Conservation (phyloP, 2,888 invertebrate species). For the Tupiocoris notatus region DNA sequence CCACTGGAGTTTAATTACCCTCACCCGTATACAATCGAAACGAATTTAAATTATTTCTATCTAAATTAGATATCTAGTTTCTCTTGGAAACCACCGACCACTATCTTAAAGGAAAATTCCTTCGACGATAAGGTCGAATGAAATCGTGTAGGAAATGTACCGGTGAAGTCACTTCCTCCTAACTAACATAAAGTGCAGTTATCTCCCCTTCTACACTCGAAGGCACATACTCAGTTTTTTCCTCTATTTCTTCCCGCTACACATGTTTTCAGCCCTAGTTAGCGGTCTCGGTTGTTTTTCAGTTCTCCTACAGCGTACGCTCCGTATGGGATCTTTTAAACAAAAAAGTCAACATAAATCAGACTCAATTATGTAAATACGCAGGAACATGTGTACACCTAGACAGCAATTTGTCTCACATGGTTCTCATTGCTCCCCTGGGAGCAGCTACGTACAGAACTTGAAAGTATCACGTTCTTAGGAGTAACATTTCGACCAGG, state of each 20-base stretch:
- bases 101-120: constrained; percentile 4
- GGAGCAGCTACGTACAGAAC: too few species aligned
- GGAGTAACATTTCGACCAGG: too few species aligned
- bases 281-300: constrained; percentile 10
- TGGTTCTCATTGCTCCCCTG: background rate
- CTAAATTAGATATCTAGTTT: constrained; percentile 35
- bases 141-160: constrained; percentile 14
- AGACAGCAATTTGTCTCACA: constrained; percentile 19
- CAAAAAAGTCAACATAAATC: constrained; percentile 28
- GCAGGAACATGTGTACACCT: constrained; percentile 28
- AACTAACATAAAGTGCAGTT: constrained; percentile 18
- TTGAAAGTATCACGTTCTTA: background rate
- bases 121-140: constrained; percentile 1
- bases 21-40: constrained; percentile 10
- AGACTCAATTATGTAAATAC: constrained; percentile 37
- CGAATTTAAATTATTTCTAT: constrained; percentile 39
- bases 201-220: constrained; percentile 15
- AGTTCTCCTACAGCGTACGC: constrained; percentile 11
- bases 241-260: constrained; percentile 15
- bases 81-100: background rate
- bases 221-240: background rate
- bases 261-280: constrained; percentile 38
- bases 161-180: constrained; percentile 6
- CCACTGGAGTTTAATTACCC: constrained; percentile 38
- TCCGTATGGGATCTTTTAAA: background rate